Conservation (phyloP, 2,113 vertebrate genomes). For the Cepphus grylle region DNA sequence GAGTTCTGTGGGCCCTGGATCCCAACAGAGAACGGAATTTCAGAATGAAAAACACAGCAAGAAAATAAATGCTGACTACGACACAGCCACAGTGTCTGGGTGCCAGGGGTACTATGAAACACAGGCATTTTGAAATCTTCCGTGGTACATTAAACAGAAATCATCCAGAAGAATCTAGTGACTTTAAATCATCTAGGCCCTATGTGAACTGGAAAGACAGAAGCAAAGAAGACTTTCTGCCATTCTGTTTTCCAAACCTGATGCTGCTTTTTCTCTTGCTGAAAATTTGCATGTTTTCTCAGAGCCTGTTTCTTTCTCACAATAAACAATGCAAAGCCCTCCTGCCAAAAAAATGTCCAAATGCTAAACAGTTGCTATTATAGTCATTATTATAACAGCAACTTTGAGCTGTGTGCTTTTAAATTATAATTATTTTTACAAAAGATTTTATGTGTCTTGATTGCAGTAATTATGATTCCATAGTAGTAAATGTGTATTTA, state of each 20-base stretch:
- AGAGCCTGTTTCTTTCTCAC: constrained; percentile 77
- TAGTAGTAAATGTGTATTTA: constrained; percentile 56
- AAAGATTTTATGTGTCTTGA: constrained; percentile 70
- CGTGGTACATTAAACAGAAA: background rate
- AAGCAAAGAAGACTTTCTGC: background rate
- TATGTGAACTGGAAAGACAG: background rate
- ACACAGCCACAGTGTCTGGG: background rate
- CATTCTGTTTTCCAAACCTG: constrained; percentile 58
- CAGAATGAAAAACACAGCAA: background rate
- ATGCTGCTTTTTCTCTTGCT: constrained; percentile 66
- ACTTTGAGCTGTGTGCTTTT: constrained; percentile 69
- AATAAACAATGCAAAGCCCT: constrained; percentile 78
- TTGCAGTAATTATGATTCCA: constrained; percentile 65
- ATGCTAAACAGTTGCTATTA: constrained; percentile 76
- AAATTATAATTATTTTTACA: constrained; percentile 73
- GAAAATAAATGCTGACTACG: background rate
- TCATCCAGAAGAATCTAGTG: background rate
- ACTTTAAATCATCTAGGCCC: background rate
- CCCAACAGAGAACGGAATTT: background rate
- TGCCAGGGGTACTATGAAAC: background rate
- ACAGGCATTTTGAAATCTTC: background rate
- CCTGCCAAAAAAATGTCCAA: constrained; percentile 80
- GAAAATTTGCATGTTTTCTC: constrained; percentile 79
- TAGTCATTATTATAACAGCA: constrained; percentile 71
- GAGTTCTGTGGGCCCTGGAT: background rate